These are phyloP conservation scores for Dasypogon diadema DNA, from an alignment of 2,888 invertebrate genomes.

Conservation along the genomic window DNA sequence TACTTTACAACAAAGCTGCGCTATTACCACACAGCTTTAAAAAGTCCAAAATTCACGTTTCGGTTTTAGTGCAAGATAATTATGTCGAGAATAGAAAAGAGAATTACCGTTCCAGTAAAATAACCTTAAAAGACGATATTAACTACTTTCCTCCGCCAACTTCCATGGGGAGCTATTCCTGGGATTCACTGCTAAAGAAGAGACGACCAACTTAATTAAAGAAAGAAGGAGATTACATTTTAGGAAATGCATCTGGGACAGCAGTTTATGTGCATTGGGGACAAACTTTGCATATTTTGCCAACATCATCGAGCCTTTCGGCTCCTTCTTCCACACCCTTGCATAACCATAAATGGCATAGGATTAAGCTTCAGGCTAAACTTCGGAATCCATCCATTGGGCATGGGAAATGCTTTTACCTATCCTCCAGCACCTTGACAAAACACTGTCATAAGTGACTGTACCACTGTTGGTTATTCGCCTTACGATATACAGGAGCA, in stretches of 20 bases:
- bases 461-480: slow-evolving; percentile 9
- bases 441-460: slow-evolving; percentile 39
- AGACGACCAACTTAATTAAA: slow-evolving; percentile 8
- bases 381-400: slow-evolving; percentile 14
- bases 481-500: slow-evolving; percentile 14
- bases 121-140: not conserved
- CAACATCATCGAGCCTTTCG: slow-evolving; percentile 22
- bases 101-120: not conserved
- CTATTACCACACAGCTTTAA: too few relatives aligned
- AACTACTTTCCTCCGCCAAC: not conserved
- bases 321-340: not conserved
- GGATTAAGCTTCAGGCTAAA: not conserved
- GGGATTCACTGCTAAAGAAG: not conserved
- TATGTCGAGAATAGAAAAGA: not conserved
- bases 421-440: slow-evolving; percentile 27
- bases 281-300: slow-evolving; percentile 44
- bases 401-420: not conserved
- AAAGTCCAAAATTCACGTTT: not conserved
- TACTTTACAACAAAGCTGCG: too few relatives aligned
- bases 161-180: not conserved
- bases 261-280: slow-evolving; percentile 35
- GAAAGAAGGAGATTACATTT: slow-evolving; percentile 2
- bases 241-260: slow-evolving; percentile 37
- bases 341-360: not conserved
- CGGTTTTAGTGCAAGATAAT: not conserved